These are phyloP conservation scores for Sebastes matsubarae DNA, from an alignment of 2,797 vertebrate species.

Conservation along the genomic window DNA sequence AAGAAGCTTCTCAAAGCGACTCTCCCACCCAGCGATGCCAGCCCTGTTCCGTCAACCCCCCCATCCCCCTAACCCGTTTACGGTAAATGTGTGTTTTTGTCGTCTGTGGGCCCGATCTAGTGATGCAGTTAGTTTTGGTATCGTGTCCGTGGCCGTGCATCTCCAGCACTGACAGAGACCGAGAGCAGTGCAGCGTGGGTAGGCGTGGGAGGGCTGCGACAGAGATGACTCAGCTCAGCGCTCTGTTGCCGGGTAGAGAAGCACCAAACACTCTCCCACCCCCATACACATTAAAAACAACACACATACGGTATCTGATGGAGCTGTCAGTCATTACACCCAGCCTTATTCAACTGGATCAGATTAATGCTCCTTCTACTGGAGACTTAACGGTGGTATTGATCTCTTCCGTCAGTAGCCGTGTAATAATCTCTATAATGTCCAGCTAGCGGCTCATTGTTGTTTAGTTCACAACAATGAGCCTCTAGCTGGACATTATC, in stretches of 20 bases:
- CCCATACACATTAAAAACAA: conserved; percentile 4
- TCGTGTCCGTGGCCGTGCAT: conserved; percentile 61
- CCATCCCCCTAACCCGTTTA: conserved; percentile 71
- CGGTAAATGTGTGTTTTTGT: conserved; percentile 83
- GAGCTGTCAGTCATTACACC: conserved; percentile 1
- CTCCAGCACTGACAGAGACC: conserved; percentile 60
- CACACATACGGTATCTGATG: conserved; percentile 2
- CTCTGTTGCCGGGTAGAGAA: conserved; percentile 73
- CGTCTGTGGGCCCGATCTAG: conserved; percentile 70
- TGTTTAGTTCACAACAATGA: too few species aligned
- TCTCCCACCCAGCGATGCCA: conserved; percentile 52
- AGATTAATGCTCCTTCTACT: neutral
- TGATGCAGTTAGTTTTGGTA: conserved; percentile 78
- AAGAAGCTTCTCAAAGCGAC: neutral
- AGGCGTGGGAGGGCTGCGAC: conserved; percentile 80
- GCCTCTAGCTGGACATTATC: too few species aligned
- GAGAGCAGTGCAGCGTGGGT: conserved; percentile 79
- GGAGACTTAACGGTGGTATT: too few species aligned
- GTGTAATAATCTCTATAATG: too few species aligned
- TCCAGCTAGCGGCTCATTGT: too few species aligned
- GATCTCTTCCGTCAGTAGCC: too few species aligned
- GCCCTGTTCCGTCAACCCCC: conserved; percentile 53
- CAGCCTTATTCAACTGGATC: neutral
- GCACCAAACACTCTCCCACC: conserved; percentile 33
- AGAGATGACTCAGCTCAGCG: conserved; percentile 87